Conservation (phyloP, 1,140 invertebrate species). For the Neoseiulus cucumeris region DNA sequence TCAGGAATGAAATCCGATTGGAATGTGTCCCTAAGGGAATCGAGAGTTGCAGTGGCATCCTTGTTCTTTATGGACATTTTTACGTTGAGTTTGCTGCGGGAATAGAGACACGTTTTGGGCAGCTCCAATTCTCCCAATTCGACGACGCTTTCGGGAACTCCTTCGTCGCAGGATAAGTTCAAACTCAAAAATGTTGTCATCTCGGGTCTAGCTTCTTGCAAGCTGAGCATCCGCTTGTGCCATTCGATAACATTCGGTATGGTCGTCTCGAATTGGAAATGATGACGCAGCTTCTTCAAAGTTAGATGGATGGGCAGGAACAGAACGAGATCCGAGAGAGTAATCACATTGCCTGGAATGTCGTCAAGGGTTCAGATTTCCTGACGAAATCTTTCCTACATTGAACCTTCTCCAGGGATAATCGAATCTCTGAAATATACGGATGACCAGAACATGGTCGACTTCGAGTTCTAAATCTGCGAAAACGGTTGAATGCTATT, state of each 20-base stretch:
- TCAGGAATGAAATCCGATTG: background rate
- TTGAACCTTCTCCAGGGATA: too few species aligned
- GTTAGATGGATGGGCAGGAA: slow-evolving; percentile 46
- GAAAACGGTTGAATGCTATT: too few species aligned
- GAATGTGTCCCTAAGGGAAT: background rate
- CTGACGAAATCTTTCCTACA: too few species aligned
- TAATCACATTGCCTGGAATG: slow-evolving; percentile 48
- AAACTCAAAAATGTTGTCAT: slow-evolving; percentile 6
- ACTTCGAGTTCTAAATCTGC: too few species aligned
- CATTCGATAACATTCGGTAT: slow-evolving; percentile 45
- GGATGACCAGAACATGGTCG: too few species aligned
- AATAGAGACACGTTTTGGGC: slow-evolving; percentile 28
- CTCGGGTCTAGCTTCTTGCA: slow-evolving; percentile 19
- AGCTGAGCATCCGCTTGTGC: slow-evolving; percentile 34
- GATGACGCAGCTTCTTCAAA: slow-evolving; percentile 28
- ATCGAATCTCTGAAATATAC: too few species aligned
- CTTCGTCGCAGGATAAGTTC: background rate
- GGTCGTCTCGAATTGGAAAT: slow-evolving; percentile 28
- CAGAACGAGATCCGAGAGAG: slow-evolving; percentile 60
- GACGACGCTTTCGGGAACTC: background rate
- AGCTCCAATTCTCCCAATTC: slow-evolving; percentile 22
- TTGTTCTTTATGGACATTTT: background rate
- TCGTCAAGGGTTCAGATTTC: too few species aligned
- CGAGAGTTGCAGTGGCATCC: background rate
- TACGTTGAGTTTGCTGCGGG: background rate